A percentile compares a stretch with the other conserved stretches of the same genome.
These are phyloP conservation scores for Odontamblyopus rebecca DNA, from an alignment of 2,797 vertebrate genomes.

Conservation along the genomic window DNA sequence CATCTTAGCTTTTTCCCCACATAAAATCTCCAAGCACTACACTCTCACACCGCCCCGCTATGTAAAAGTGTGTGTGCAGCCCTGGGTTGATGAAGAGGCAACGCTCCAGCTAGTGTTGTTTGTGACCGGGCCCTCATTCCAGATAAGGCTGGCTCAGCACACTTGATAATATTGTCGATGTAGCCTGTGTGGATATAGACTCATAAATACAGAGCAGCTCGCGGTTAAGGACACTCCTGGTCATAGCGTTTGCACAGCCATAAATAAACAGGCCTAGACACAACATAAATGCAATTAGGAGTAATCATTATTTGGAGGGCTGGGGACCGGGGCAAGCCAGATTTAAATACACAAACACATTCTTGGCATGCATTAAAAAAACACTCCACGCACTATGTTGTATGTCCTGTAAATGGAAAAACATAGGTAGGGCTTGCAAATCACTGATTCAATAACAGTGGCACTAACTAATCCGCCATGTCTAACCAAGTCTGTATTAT, in stretches of 20 bases:
- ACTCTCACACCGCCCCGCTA: neutral
- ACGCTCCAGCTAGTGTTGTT: conserved; percentile 48
- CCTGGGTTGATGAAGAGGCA: conserved; percentile 57
- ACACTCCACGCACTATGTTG: neutral
- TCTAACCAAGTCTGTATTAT: neutral
- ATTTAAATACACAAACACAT: conserved; percentile 54
- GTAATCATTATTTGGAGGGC: conserved; percentile 66
- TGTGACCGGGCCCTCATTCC: conserved; percentile 46
- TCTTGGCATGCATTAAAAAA: conserved; percentile 17
- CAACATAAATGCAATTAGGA: conserved; percentile 68
- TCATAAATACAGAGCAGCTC: conserved; percentile 69
- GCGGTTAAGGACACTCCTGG: conserved; percentile 36
- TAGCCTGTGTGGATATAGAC: conserved; percentile 71
- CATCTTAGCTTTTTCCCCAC: conserved; percentile 22
- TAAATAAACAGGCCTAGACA: conserved; percentile 60
- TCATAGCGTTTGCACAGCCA: conserved; percentile 39
- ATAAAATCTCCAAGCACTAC: conserved; percentile 23
- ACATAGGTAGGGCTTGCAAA: neutral
- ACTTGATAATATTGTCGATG: conserved; percentile 71
- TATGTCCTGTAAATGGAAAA: neutral
- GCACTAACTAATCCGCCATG: neutral
- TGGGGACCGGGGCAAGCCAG: conserved; percentile 55
- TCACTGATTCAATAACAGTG: neutral
- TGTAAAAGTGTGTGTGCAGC: conserved; percentile 23
- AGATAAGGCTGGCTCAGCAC: conserved; percentile 72